These are phyloP conservation scores for Eumaeus atala DNA, from an alignment of 1,140 invertebrate species.

Conservation along the genomic window DNA sequence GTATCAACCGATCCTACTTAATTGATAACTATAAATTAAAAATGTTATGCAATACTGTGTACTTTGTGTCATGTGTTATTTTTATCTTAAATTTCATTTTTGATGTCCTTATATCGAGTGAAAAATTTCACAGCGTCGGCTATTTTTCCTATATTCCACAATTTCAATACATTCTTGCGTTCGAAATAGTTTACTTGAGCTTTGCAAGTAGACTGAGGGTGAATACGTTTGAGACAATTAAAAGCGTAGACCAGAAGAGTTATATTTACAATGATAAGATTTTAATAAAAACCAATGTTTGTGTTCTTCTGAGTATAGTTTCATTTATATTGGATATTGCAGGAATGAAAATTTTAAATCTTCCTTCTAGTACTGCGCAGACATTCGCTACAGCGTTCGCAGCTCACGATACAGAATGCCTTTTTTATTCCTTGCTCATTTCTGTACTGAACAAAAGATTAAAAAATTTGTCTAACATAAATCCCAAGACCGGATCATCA, in stretches of 20 bases:
- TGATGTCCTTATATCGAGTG: conserved; percentile 3
- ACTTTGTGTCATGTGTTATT: conserved; percentile 4
- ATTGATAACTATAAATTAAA: conserved; percentile 19
- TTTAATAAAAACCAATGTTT: conserved; percentile 8
- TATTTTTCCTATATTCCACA: conserved; percentile 12
- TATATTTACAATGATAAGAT: conserved; percentile 6
- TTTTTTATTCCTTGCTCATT: conserved; percentile 31
- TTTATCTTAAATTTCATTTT: conserved; percentile 5
- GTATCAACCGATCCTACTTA: conserved; percentile 34
- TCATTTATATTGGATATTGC: conserved; percentile 30
- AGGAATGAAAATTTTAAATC: conserved; percentile 22
- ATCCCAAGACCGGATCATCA: conserved; percentile 24
- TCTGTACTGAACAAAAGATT: conserved; percentile 37
- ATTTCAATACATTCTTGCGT: conserved; percentile 23
- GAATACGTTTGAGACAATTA: conserved; percentile 25
- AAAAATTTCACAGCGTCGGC: conserved; percentile 6
- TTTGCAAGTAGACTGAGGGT: conserved; percentile 12
- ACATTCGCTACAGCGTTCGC: conserved; percentile 28
- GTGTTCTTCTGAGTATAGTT: conserved; percentile 15
- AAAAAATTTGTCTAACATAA: conserved; percentile 16
- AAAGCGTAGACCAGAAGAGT: conserved; percentile 34
- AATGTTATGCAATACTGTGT: conserved; percentile 28
- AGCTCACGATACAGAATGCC: conserved; percentile 41
- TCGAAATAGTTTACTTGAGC: conserved; percentile 25
- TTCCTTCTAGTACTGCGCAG: conserved; percentile 20